Evolutionary conservation across 2,888 invertebrate species (phyloP).

Genomic region (Meliscaeva auricollis): DNA sequence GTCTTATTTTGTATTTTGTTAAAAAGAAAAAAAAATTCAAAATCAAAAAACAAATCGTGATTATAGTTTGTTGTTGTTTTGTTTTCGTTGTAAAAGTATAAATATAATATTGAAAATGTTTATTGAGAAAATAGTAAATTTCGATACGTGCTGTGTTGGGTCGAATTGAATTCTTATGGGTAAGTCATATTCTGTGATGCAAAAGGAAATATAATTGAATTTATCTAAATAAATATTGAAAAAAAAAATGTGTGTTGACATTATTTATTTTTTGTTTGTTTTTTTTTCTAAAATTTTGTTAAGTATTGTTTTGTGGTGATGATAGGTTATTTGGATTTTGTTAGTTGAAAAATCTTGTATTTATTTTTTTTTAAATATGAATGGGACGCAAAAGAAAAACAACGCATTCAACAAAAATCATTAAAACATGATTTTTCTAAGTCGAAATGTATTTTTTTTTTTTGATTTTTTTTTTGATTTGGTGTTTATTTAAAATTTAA

Average conservation of each 20-base stretch:
- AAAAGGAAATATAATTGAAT: slow-evolving; percentile 34
- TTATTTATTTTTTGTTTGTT: neutral
- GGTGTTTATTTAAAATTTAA: slow-evolving; percentile 76
- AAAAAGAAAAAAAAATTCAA: neutral
- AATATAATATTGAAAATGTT: neutral
- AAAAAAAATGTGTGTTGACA: slow-evolving; percentile 55
- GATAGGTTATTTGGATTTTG: slow-evolving; percentile 59
- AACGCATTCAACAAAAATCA: slow-evolving; percentile 72
- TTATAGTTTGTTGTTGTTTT: slow-evolving; percentile 34
- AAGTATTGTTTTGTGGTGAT: slow-evolving; percentile 76
- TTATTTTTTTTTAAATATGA: slow-evolving; percentile 79
- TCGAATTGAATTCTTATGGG: slow-evolving; percentile 47
- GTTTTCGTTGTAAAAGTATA: slow-evolving; percentile 19
- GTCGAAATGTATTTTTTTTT: slow-evolving; percentile 76
- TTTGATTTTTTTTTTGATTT: slow-evolving; percentile 74
- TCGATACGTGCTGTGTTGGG: slow-evolving; percentile 55
- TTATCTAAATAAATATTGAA: slow-evolving; percentile 21
- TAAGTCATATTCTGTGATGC: slow-evolving; percentile 38
- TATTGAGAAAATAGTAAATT: slow-evolving; percentile 23
- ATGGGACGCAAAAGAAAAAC: slow-evolving; percentile 75
- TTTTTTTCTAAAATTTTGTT: slow-evolving; percentile 42
- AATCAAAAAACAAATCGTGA: slow-evolving; percentile 11
- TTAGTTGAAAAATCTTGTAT: slow-evolving; percentile 60
- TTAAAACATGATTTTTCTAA: slow-evolving; percentile 52
- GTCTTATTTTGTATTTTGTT: slow-evolving; percentile 49